Percentiles rank a stretch among this genome's conserved stretches.
Evolutionary conservation across 2,797 vertebrate genomes (phyloP).

Genomic region (Arctocebus calabarensis): DNA sequence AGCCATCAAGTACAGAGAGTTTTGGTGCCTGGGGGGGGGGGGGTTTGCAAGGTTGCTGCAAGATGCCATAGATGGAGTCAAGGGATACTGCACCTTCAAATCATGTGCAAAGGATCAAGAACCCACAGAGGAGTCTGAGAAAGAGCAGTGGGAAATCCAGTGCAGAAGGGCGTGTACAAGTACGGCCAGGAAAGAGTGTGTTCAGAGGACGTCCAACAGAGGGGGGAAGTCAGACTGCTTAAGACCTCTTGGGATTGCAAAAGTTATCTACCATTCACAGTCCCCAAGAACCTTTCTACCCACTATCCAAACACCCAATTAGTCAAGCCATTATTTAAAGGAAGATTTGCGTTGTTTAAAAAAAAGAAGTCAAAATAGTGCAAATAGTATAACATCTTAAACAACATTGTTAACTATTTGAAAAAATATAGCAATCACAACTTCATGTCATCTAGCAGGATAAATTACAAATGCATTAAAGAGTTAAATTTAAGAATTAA

Average conservation of each 20-base stretch:
- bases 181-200: neutral
- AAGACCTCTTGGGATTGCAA: neutral
- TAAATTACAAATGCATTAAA: constrained; percentile 18
- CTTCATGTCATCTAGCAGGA: constrained; percentile 1
- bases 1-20: no score
- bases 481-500: constrained; percentile 28
- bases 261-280: neutral
- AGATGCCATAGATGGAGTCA: neutral
- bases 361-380: neutral
- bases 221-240: no score
- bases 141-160: neutral
- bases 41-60: neutral
- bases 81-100: neutral
- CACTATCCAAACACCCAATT: neutral
- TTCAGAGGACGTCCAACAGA: neutral
- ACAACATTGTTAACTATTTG: neutral
- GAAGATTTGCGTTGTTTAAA: neutral
- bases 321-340: neutral
- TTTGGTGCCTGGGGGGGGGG: neutral
- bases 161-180: neutral
- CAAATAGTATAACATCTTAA: neutral
- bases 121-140: no score
- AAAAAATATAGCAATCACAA: neutral
- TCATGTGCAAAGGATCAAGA: neutral
- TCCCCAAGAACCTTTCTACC: neutral